Percentiles rank a stretch among this genome's conserved stretches.
These are phyloP conservation scores for Capreolus pygargus DNA, from an alignment of 2,113 vertebrate species.

Conservation along the genomic window DNA sequence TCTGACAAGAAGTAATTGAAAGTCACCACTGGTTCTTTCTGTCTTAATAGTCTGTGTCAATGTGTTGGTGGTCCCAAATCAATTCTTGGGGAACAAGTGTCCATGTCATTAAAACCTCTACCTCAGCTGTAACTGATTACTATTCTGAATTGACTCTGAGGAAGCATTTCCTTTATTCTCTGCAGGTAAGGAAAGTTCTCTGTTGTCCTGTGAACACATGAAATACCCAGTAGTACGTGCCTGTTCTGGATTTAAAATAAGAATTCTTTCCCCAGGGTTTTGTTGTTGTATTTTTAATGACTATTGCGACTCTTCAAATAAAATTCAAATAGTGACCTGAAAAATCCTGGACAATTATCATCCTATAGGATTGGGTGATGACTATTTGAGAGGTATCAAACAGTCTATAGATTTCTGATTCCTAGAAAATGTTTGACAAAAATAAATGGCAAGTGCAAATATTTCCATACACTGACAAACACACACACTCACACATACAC, in stretches of 20 bases:
- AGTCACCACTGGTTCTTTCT: background rate
- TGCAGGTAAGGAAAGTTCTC: background rate
- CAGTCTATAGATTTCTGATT: background rate
- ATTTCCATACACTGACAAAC: background rate
- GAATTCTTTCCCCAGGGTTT: background rate
- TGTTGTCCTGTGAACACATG: background rate
- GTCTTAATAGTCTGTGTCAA: constrained; percentile 33
- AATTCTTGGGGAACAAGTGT: constrained; percentile 17
- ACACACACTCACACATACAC: background rate
- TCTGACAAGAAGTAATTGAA: constrained; percentile 28
- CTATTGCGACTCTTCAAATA: background rate
- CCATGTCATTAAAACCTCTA: constrained; percentile 39
- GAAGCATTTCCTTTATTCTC: background rate
- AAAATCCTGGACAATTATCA: background rate
- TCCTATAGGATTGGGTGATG: background rate
- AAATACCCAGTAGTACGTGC: background rate
- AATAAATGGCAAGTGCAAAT: background rate
- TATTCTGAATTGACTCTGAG: background rate
- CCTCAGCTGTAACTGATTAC: background rate
- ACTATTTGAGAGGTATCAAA: background rate
- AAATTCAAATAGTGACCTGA: background rate
- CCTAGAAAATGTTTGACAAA: background rate
- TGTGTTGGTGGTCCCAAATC: background rate
- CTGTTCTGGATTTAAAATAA: constrained; percentile 11
- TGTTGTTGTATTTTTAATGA: constrained; percentile 30